phyloP scores from a whole-genome alignment of 2,888 invertebrate genomes.

The Nephrotoma flavescens region DNA sequence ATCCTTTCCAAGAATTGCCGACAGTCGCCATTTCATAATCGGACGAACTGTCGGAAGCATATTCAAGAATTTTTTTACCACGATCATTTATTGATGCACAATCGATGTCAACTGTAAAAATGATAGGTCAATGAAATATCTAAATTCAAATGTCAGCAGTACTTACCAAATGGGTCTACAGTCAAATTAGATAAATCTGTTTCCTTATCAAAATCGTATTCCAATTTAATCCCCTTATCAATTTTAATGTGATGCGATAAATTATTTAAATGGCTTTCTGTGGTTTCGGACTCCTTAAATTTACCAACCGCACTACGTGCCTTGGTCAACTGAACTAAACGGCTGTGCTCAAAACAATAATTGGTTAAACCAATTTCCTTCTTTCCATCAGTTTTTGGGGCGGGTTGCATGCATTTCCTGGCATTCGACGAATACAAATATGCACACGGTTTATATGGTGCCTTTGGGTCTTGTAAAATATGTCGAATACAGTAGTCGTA shows the following conservation, averaged over 20 bases:
- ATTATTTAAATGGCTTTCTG: conserved; percentile 48
- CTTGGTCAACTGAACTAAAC: conserved; percentile 45
- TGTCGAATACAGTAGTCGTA: conserved; percentile 69
- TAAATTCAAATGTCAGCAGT: not conserved
- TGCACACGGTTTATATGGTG: conserved; percentile 72
- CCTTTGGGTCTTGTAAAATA: conserved; percentile 65
- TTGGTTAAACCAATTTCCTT: conserved; percentile 41
- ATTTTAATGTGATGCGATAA: conserved; percentile 46
- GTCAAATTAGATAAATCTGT: conserved; percentile 22
- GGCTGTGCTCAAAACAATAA: conserved; percentile 54
- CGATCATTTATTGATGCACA: conserved; percentile 36
- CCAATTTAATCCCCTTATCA: conserved; percentile 20
- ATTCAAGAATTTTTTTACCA: conserved; percentile 45
- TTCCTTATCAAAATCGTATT: conserved; percentile 30
- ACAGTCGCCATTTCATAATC: conserved; percentile 50
- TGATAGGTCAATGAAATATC: conserved; percentile 16
- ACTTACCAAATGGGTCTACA: conserved; percentile 5
- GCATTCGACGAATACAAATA: conserved; percentile 51
- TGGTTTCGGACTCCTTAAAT: conserved; percentile 45
- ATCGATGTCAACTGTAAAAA: conserved; percentile 35
- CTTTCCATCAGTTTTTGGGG: conserved; percentile 55
- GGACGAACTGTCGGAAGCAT: conserved; percentile 51
- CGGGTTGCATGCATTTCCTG: conserved; percentile 62
- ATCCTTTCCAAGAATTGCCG: conserved; percentile 45
- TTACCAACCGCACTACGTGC: conserved; percentile 42